phyloP scores from a whole-genome alignment of 2,888 invertebrate genomes.

The Clostera curtula region DNA sequence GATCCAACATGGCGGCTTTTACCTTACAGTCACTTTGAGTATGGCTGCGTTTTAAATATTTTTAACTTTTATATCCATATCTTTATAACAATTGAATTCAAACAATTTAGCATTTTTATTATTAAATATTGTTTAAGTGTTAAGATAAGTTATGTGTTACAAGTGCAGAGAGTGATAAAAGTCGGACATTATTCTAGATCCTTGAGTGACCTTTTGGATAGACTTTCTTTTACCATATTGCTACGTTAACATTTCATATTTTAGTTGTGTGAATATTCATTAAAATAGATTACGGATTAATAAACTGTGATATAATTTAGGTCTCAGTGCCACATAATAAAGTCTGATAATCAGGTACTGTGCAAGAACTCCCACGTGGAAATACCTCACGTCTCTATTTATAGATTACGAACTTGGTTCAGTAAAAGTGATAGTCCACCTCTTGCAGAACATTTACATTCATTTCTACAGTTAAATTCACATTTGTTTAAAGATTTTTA shows the following conservation, averaged over 20 bases:
- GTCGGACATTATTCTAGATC: slow-evolving; percentile 55
- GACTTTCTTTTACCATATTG: slow-evolving; percentile 70
- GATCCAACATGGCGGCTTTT: slow-evolving; percentile 67
- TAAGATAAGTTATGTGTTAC: slow-evolving; percentile 48
- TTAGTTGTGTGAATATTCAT: slow-evolving; percentile 34
- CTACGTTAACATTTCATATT: slow-evolving; percentile 37
- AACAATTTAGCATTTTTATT: slow-evolving; percentile 41
- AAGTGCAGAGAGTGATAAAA: slow-evolving; percentile 54
- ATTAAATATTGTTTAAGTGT: slow-evolving; percentile 45
- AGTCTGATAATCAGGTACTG: slow-evolving; percentile 58
- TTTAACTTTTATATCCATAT: slow-evolving; percentile 39
- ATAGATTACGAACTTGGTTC: slow-evolving; percentile 65
- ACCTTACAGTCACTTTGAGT: slow-evolving; percentile 59
- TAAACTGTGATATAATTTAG: slow-evolving; percentile 57
- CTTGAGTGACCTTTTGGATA: slow-evolving; percentile 68
- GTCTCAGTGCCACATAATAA: slow-evolving; percentile 50
- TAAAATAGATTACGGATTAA: slow-evolving; percentile 32
- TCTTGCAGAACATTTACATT: slow-evolving; percentile 27
- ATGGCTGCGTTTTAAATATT: slow-evolving; percentile 55
- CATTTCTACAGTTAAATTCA: too few relatives aligned
- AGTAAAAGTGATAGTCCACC: slow-evolving; percentile 46
- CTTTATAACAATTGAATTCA: slow-evolving; percentile 39
- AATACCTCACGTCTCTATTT: slow-evolving; percentile 70
- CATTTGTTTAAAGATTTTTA: too few relatives aligned
- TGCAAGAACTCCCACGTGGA: slow-evolving; percentile 71